These are phyloP conservation scores for Caenorhabditis uteleia DNA, from an alignment of 2,888 invertebrate species.

Conservation along the genomic window DNA sequence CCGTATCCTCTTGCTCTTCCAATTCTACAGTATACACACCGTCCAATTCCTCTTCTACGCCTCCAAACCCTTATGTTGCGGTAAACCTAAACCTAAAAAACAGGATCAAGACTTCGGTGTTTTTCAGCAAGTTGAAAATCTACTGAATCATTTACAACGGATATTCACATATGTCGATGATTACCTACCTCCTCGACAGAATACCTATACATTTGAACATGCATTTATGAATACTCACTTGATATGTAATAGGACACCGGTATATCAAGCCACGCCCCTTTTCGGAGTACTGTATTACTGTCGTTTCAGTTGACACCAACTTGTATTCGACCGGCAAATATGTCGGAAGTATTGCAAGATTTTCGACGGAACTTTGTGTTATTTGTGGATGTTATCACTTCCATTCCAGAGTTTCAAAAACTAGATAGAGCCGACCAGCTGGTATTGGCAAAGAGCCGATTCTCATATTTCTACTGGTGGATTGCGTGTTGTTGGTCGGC, in stretches of 20 bases:
- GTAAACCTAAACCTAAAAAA: too few relatives aligned
- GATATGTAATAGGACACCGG: slow-evolving; percentile 25
- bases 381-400: slow-evolving; percentile 48
- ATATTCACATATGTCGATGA: too few relatives aligned
- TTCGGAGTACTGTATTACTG: not conserved
- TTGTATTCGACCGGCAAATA: slow-evolving; percentile 43
- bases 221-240: slow-evolving; percentile 35
- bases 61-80: too few relatives aligned
- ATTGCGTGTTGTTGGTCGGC: slow-evolving; percentile 53
- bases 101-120: too few relatives aligned
- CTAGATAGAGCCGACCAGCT: slow-evolving; percentile 44
- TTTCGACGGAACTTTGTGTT: slow-evolving; percentile 58
- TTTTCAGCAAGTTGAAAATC: too few relatives aligned
- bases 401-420: slow-evolving; percentile 45
- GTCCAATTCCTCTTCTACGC: not conserved
- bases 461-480: slow-evolving; percentile 64
- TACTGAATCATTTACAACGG: too few relatives aligned
- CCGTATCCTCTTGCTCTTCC: not conserved
- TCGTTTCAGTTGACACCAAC: slow-evolving; percentile 35
- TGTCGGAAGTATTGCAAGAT: slow-evolving; percentile 55
- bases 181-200: not conserved
- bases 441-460: slow-evolving; percentile 55
- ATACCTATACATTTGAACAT: slow-evolving; percentile 24
- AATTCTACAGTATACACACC: not conserved
- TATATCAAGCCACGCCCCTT: not conserved